These are phyloP conservation scores for Parnassius mnemosyne DNA, from an alignment of 2,888 invertebrate species.

Conservation along the genomic window DNA sequence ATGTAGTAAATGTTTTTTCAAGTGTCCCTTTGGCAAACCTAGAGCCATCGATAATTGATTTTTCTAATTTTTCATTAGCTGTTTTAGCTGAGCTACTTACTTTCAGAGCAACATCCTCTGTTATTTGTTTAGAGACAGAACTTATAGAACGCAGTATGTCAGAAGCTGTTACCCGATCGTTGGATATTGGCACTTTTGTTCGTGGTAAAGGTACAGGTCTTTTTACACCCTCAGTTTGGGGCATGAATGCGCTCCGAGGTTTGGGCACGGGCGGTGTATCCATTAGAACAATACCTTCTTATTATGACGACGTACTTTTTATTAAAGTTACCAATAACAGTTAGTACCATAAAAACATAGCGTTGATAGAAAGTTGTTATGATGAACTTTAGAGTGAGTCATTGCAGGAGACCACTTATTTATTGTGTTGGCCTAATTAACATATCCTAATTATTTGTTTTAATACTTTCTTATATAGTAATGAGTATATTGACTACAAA, in stretches of 20 bases:
- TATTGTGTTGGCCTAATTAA: conserved; percentile 11
- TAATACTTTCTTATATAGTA: not conserved
- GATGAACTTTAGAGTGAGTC: conserved; percentile 32
- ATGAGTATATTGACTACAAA: not conserved
- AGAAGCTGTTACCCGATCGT: conserved; percentile 61
- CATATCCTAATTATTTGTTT: not conserved
- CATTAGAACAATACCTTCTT: conserved; percentile 39
- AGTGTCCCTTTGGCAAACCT: conserved; percentile 70
- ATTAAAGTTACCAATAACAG: conserved; percentile 1
- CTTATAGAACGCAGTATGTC: conserved; percentile 74
- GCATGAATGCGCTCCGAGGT: conserved; percentile 52
- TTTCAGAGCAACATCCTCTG: conserved; percentile 78
- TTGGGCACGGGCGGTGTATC: conserved; percentile 72
- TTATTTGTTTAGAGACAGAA: conserved; percentile 78
- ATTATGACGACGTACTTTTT: not conserved
- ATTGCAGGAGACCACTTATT: conserved; percentile 18
- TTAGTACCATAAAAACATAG: not conserved
- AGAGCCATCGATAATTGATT: conserved; percentile 60
- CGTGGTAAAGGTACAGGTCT: conserved; percentile 80
- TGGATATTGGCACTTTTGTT: conserved; percentile 51
- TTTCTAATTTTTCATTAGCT: conserved; percentile 66
- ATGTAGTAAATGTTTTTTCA: conserved; percentile 70
- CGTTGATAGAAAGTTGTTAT: not conserved
- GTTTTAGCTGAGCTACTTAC: conserved; percentile 66
- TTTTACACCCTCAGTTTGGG: conserved; percentile 52